Evolutionary conservation across 2,113 vertebrate genomes (phyloP).

Genomic region (Brachyhypopomus occidentalis): DNA sequence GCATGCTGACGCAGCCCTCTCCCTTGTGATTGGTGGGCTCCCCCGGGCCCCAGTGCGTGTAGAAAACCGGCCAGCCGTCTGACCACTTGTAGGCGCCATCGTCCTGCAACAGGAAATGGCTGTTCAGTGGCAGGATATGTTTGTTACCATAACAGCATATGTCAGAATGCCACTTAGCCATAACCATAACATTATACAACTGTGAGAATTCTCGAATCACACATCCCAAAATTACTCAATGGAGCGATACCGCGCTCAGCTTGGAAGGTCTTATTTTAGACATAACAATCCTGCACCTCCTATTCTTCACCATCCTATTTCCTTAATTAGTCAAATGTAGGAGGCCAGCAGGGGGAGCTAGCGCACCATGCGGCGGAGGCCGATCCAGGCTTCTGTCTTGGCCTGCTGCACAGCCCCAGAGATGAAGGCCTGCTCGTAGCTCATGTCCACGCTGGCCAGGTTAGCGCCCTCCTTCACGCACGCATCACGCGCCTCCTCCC

Average conservation of each 20-base stretch:
- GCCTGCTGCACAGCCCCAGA: conserved; percentile 69
- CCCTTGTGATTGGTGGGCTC: conserved; percentile 69
- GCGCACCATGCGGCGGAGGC: conserved; percentile 64
- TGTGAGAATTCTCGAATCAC: too few relatives aligned
- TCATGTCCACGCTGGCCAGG: conserved; percentile 77
- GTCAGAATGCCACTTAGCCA: not conserved
- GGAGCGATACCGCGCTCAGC: too few relatives aligned
- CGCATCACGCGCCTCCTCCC: conserved; percentile 66
- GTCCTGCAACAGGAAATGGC: conserved; percentile 1
- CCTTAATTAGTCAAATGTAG: too few relatives aligned
- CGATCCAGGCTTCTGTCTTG: conserved; percentile 72
- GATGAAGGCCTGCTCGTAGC: conserved; percentile 79
- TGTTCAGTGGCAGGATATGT: not conserved
- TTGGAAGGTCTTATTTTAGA: too few relatives aligned
- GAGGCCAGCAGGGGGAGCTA: not conserved
- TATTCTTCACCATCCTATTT: too few relatives aligned
- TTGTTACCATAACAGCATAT: not conserved
- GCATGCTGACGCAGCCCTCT: conserved; percentile 77
- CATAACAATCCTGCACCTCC: too few relatives aligned
- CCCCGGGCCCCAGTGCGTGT: conserved; percentile 77
- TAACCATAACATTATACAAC: too few relatives aligned
- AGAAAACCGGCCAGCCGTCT: conserved; percentile 77
- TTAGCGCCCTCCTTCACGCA: conserved; percentile 65
- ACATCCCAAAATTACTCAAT: too few relatives aligned
- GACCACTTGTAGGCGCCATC: conserved; percentile 65